These are phyloP conservation scores for Mylabris phalerata DNA, from an alignment of 1,140 invertebrate genomes.

Conservation along the genomic window DNA sequence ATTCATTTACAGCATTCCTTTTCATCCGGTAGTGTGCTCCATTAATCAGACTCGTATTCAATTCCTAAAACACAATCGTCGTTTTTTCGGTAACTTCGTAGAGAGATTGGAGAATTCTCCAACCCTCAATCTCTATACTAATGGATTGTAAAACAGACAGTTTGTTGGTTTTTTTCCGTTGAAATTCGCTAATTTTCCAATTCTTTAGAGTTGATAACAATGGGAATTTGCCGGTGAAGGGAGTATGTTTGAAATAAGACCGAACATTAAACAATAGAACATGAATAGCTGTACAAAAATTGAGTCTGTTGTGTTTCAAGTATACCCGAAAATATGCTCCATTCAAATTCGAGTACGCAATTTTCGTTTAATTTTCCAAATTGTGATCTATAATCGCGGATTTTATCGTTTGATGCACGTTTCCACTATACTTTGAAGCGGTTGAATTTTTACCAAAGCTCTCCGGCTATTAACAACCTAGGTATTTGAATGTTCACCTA, in stretches of 20 bases:
- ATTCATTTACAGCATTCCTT: no score
- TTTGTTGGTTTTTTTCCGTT: constrained; percentile 4
- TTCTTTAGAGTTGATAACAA: constrained; percentile 11
- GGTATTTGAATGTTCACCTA: no score
- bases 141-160: neutral
- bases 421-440: no score
- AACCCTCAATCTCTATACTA: no score
- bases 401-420: no score
- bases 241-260: constrained; percentile 18
- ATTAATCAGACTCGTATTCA: no score
- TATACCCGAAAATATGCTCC: neutral
- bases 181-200: constrained; percentile 12
- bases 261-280: constrained; percentile 20
- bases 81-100: neutral
- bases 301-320: neutral
- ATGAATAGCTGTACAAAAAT: constrained; percentile 4
- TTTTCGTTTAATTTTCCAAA: no score
- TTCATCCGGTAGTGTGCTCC: no score
- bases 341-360: no score
- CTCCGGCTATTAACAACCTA: no score
- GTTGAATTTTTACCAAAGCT: no score
- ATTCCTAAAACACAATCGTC: neutral
- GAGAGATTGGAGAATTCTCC: neutral
- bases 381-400: no score
- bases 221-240: constrained; percentile 17